A percentile compares a stretch with the other conserved stretches of the same genome.
These are phyloP conservation scores for Oophaga pumilio DNA, from an alignment of 2,113 vertebrate genomes.

Conservation along the genomic window DNA sequence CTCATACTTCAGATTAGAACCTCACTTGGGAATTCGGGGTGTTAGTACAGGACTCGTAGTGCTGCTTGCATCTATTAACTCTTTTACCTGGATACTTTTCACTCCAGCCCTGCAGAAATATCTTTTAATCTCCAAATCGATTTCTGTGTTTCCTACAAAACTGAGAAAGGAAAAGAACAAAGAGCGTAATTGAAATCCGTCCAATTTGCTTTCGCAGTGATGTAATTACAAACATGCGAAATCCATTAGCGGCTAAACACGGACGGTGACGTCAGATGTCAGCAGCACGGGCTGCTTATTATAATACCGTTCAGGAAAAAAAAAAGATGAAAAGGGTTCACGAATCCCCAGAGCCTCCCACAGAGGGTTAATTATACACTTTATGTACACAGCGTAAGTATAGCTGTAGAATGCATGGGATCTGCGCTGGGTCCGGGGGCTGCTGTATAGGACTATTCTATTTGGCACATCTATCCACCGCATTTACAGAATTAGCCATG, in stretches of 20 bases:
- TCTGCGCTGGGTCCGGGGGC: background rate
- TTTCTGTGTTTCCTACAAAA: constrained; percentile 94
- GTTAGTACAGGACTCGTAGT: background rate
- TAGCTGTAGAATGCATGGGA: background rate
- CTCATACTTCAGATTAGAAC: background rate
- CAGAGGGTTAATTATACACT: background rate
- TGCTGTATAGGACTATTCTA: background rate
- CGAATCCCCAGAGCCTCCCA: background rate
- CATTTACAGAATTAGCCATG: too few species aligned
- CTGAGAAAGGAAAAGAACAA: constrained; percentile 69
- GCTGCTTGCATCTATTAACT: background rate
- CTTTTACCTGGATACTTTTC: constrained; percentile 91
- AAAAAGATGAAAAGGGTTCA: background rate
- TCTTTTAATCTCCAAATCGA: constrained; percentile 93
- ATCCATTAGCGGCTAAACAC: background rate
- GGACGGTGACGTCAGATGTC: background rate
- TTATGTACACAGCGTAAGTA: background rate
- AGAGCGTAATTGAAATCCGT: background rate
- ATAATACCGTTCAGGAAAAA: background rate
- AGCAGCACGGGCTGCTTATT: background rate
- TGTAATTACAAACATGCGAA: constrained; percentile 1
- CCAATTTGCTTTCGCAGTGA: background rate
- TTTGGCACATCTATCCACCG: too few species aligned
- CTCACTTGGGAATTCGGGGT: background rate
- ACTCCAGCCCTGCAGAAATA: constrained; percentile 97